Percentiles rank a stretch among this genome's conserved stretches.
Evolutionary conservation across 2,797 vertebrate species (phyloP).

Genomic region (Chiloscyllium punctatum): DNA sequence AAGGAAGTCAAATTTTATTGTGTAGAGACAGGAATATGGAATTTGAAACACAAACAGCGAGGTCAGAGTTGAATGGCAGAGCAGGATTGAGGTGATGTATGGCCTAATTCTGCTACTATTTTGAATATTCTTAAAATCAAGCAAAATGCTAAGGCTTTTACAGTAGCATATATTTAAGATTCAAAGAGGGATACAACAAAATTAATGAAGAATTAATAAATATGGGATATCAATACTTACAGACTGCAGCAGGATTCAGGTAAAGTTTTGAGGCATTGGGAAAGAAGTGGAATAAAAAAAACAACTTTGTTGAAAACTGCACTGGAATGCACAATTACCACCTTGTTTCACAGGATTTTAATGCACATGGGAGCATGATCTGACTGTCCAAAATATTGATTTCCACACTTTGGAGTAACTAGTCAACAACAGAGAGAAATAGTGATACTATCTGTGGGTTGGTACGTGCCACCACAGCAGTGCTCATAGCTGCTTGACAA

Average conservation of each 20-base stretch:
- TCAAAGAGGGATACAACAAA: background rate
- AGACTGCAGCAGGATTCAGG: background rate
- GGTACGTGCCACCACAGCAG: too few relatives aligned
- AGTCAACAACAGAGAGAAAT: too few relatives aligned
- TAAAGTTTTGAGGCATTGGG: background rate
- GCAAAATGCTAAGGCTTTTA: background rate
- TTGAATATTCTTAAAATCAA: background rate
- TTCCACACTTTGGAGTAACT: too few relatives aligned
- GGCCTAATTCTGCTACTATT: too few relatives aligned
- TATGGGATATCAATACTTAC: background rate
- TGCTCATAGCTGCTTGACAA: too few relatives aligned
- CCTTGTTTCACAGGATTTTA: background rate
- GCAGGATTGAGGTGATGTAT: too few relatives aligned
- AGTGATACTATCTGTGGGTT: too few relatives aligned
- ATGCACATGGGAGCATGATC: background rate
- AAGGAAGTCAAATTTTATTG: too few relatives aligned
- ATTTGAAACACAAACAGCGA: too few relatives aligned
- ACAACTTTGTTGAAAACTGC: background rate
- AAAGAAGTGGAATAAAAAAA: background rate
- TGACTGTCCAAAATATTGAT: too few relatives aligned
- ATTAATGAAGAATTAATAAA: background rate
- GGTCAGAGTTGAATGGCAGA: too few relatives aligned
- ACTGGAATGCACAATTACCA: background rate
- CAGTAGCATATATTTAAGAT: background rate
- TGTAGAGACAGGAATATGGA: too few relatives aligned